phyloP scores from a whole-genome alignment of 2,113 vertebrate genomes.

The Otus sunia region DNA sequence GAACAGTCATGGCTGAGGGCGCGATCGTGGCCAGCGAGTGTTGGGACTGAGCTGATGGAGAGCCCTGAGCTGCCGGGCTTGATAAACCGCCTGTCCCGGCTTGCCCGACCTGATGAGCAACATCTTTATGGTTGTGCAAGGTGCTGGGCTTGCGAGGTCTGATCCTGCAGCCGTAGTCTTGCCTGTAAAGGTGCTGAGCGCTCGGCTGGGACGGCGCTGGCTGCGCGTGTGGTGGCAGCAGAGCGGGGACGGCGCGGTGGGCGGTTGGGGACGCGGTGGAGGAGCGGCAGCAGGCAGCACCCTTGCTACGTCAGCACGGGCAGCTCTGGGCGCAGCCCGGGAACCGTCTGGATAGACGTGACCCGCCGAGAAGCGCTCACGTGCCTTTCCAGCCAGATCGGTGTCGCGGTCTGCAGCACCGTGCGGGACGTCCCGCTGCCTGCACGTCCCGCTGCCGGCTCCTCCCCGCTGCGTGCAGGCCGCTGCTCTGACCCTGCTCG shows the following conservation, averaged over 20 bases:
- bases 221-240: fast-evolving
- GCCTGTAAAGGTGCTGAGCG: background rate
- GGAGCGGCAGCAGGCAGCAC: background rate
- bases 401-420: background rate
- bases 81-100: background rate
- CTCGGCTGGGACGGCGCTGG: background rate
- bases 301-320: background rate
- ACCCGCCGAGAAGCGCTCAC: background rate
- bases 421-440: fast-evolving
- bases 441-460: fast-evolving
- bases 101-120: background rate
- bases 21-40: background rate
- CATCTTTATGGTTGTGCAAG: background rate
- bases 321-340: background rate
- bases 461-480: fast-evolving
- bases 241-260: fast-evolving
- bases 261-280: fast-evolving
- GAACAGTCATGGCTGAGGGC: background rate
- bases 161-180: fast-evolving
- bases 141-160: background rate
- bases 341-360: background rate
- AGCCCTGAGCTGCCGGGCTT: background rate
- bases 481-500: background rate
- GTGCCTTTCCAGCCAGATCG: background rate
- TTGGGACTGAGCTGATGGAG: background rate